Conservation (phyloP, 2,888 invertebrate species). For the Caenorhabditis virilis region DNA sequence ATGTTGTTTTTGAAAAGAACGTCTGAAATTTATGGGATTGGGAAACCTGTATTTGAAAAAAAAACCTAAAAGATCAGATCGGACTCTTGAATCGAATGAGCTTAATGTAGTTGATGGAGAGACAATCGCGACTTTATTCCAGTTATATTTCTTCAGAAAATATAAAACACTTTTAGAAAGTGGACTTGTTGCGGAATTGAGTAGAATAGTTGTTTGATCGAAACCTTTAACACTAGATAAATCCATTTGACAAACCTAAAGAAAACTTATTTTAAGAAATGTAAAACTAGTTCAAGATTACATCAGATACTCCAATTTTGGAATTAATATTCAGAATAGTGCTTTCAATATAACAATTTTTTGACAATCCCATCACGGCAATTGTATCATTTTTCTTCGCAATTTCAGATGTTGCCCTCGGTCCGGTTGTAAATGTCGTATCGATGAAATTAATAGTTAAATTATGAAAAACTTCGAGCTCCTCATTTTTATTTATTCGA, state of each 20-base stretch:
- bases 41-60: not conserved
- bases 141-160: constrained; percentile 21
- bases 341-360: constrained; percentile 28
- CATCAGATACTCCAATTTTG: constrained; percentile 43
- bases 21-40: not conserved
- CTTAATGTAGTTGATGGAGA: constrained; percentile 26
- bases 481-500: constrained; percentile 9
- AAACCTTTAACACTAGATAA: constrained; percentile 26
- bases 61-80: constrained; percentile 31
- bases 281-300: constrained; percentile 1
- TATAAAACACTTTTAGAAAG: constrained; percentile 22
- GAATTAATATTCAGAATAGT: constrained; percentile 30
- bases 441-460: constrained; percentile 27
- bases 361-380: constrained; percentile 23
- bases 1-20: constrained; percentile 6
- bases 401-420: not conserved
- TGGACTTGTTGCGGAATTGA: constrained; percentile 25
- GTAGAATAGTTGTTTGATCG: constrained; percentile 30
- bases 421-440: constrained; percentile 1
- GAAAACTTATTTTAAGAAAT: not conserved
- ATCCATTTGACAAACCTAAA: constrained; percentile 34
- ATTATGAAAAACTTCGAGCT: constrained; percentile 33
- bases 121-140: constrained; percentile 24
- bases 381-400: no score
- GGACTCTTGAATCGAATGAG: constrained; percentile 17